Conservation (phyloP, 2,888 invertebrate species). For the Allolobophora icterica region DNA sequence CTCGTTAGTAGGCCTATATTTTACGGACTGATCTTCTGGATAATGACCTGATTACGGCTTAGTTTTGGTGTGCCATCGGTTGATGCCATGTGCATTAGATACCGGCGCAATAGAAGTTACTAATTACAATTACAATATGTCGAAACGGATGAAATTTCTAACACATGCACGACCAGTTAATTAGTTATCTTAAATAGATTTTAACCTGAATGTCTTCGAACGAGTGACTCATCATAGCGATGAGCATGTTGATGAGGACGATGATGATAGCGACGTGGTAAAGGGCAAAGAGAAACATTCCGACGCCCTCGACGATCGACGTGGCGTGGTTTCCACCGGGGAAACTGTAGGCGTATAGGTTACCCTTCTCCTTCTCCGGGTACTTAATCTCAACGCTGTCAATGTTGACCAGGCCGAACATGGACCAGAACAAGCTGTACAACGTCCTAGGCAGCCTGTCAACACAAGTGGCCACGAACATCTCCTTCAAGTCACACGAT, state of each 20-base stretch:
- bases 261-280: constrained; percentile 78
- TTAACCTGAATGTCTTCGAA: constrained; percentile 73
- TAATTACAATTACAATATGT: too few species aligned
- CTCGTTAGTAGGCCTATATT: too few species aligned
- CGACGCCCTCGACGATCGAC: constrained; percentile 68
- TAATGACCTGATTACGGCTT: too few species aligned
- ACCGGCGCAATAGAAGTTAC: too few species aligned
- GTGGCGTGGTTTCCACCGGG: constrained; percentile 49
- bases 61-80: too few species aligned
- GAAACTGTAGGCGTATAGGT: constrained; percentile 42
- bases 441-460: constrained; percentile 62
- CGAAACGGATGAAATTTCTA: too few species aligned
- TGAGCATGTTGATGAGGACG: constrained; percentile 78
- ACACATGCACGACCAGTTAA: background rate
- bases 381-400: constrained; percentile 53
- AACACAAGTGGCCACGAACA: background rate
- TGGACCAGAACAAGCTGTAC: constrained; percentile 65
- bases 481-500: background rate
- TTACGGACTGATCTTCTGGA: too few species aligned
- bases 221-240: constrained; percentile 79
- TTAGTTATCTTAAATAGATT: background rate
- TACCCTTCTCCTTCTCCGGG: constrained; percentile 46
- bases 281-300: constrained; percentile 71
- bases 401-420: constrained; percentile 64
- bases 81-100: too few species aligned